These are phyloP conservation scores for Rhogogaster chlorosoma DNA, from an alignment of 2,888 invertebrate species.

Conservation along the genomic window DNA sequence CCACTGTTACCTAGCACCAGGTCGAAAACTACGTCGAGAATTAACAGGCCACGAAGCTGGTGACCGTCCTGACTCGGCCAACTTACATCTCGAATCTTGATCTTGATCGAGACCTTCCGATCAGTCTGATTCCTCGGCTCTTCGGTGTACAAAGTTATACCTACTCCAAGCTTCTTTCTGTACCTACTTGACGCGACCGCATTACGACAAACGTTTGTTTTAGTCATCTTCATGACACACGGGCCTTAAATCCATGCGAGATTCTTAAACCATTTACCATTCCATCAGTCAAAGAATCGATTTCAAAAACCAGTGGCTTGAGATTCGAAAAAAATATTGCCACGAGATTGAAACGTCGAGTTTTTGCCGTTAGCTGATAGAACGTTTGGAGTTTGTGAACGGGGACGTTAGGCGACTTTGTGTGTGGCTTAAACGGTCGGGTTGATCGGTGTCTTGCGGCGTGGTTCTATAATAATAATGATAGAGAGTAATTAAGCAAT, in stretches of 20 bases:
- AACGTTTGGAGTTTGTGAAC: background rate
- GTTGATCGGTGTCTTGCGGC: constrained; percentile 20
- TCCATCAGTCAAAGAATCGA: background rate
- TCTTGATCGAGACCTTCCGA: constrained; percentile 70
- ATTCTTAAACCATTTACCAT: background rate
- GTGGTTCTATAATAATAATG: constrained; percentile 33
- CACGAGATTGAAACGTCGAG: background rate
- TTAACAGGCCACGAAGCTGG: constrained; percentile 6
- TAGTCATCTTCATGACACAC: constrained; percentile 15
- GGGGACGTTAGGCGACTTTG: background rate
- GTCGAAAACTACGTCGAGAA: constrained; percentile 20
- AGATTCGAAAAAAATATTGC: background rate
- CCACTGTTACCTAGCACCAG: constrained; percentile 58
- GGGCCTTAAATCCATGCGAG: background rate
- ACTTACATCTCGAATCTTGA: constrained; percentile 63
- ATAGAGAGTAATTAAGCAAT: constrained; percentile 53
- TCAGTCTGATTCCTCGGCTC: constrained; percentile 61
- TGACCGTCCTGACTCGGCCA: constrained; percentile 31
- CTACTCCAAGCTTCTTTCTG: background rate
- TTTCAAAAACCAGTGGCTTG: background rate
- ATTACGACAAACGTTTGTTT: constrained; percentile 31
- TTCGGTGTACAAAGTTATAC: constrained; percentile 1
- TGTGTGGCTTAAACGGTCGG: constrained; percentile 16
- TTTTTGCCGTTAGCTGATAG: background rate
- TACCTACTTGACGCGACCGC: constrained; percentile 6